phyloP scores from a whole-genome alignment of 2,797 vertebrate species.

The Dendrocincla tyrannina region DNA sequence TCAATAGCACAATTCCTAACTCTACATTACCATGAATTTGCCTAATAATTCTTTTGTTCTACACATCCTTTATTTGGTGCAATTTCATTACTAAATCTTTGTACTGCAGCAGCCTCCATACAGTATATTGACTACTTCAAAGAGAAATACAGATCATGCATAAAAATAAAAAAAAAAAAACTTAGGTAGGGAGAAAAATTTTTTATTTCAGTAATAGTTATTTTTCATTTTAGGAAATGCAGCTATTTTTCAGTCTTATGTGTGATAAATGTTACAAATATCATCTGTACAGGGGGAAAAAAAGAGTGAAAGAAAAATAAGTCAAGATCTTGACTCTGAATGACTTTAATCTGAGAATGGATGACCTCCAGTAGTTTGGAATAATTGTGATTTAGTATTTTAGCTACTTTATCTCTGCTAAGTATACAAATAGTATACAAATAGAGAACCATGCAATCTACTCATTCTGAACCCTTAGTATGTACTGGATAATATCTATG shows the following conservation, averaged over 20 bases:
- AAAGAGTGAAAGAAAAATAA: not conserved
- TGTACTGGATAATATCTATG: not conserved
- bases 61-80: not conserved
- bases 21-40: not conserved
- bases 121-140: not conserved
- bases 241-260: not conserved
- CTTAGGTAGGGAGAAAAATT: accelerated
- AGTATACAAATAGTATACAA: not conserved
- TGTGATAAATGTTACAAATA: not conserved
- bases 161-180: not conserved
- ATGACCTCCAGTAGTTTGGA: not conserved
- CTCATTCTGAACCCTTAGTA: not conserved
- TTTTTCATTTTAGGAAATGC: not conserved
- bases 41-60: not conserved
- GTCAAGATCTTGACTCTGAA: not conserved
- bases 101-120: not conserved
- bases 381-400: not conserved
- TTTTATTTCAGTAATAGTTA: not conserved
- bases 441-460: not conserved
- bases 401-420: not conserved
- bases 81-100: not conserved
- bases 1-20: not conserved
- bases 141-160: not conserved
- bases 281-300: accelerated
- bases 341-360: not conserved